These are phyloP conservation scores for Sebastes aleutianus DNA, from an alignment of 2,797 vertebrate genomes.

Conservation along the genomic window DNA sequence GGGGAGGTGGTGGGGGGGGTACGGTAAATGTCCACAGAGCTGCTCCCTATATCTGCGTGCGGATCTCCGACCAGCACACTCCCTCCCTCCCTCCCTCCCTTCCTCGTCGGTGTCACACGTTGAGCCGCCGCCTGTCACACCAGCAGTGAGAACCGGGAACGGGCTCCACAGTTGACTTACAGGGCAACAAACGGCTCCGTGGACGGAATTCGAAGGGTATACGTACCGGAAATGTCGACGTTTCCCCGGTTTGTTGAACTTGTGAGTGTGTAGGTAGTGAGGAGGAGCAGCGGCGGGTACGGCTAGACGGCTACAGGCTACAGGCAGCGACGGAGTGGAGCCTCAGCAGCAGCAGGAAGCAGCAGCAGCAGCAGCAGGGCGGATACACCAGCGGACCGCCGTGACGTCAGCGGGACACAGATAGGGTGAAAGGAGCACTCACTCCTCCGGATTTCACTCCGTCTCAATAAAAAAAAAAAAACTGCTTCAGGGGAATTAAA, in stretches of 20 bases:
- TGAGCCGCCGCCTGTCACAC: constrained; percentile 6
- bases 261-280: neutral
- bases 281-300: neutral
- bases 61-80: neutral
- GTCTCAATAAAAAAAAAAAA: neutral
- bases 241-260: constrained; percentile 13
- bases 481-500: neutral
- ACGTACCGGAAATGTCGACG: constrained; percentile 56
- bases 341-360: constrained; percentile 58
- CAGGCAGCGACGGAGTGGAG: constrained; percentile 1
- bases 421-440: constrained; percentile 30
- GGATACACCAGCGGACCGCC: constrained; percentile 19
- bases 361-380: constrained; percentile 18
- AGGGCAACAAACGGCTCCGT: rapidly evolving
- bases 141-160: neutral
- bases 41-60: too few species aligned
- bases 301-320: neutral
- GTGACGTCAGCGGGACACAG: constrained; percentile 64
- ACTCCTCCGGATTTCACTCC: constrained; percentile 8
- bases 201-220: neutral
- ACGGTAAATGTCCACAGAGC: neutral
- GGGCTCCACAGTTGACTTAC: neutral
- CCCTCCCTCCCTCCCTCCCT: constrained; percentile 3
- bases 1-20: rapidly evolving
- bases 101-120: constrained; percentile 25